Evolutionary conservation across 2,113 vertebrate species (phyloP).

Genomic region (Talpa occidentalis): DNA sequence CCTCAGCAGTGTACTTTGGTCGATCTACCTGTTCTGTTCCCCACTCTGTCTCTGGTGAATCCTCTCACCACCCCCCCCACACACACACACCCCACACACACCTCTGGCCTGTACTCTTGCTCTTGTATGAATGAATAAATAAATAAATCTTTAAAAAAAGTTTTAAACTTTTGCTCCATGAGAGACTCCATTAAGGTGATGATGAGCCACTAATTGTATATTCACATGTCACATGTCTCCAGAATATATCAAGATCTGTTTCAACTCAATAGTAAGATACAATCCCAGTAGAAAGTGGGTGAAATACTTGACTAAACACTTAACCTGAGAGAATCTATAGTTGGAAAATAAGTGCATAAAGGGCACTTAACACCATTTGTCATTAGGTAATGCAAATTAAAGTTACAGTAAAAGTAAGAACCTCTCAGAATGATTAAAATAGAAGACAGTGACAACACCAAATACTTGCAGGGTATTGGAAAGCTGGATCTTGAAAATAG

Average conservation of each 20-base stretch:
- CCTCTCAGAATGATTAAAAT: constrained; percentile 2
- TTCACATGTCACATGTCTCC: background rate
- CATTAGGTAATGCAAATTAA: constrained; percentile 40
- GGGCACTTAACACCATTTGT: background rate
- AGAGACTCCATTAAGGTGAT: background rate
- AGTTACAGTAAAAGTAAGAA: background rate
- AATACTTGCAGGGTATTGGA: background rate
- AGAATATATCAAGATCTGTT: background rate
- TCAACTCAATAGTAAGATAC: background rate
- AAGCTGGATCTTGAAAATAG: background rate
- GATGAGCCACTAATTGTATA: background rate
- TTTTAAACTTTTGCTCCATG: background rate
- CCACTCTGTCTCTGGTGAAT: no score
- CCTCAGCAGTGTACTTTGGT: no score
- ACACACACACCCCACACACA: no score
- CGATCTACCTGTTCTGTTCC: no score
- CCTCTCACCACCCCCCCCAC: no score
- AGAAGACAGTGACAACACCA: background rate
- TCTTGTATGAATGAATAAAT: no score
- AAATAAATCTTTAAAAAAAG: background rate
- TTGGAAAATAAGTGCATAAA: background rate
- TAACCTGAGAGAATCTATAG: background rate
- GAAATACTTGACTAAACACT: background rate
- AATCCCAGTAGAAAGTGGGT: background rate
- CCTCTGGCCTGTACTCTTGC: no score